These are phyloP conservation scores for Drosophila tani DNA, from an alignment of 1,140 invertebrate species.

Conservation along the genomic window DNA sequence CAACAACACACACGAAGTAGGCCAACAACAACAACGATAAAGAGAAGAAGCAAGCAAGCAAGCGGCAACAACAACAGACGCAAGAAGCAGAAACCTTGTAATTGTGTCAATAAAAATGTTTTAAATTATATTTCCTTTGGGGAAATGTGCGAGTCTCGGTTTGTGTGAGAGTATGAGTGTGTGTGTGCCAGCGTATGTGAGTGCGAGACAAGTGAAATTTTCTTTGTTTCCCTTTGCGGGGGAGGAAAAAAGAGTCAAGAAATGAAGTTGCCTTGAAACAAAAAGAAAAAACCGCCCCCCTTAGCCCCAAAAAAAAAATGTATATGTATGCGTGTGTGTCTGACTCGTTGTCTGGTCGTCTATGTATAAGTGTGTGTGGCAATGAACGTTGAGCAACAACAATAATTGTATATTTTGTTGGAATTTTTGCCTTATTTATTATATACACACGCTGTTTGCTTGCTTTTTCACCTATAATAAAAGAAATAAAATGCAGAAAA, in stretches of 20 bases:
- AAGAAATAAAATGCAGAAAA: constrained; percentile 14
- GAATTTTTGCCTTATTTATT: constrained; percentile 66
- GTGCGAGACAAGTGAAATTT: constrained; percentile 74
- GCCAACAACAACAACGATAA: constrained; percentile 71
- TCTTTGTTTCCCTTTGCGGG: constrained; percentile 72
- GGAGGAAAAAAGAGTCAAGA: constrained; percentile 67
- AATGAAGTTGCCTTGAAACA: constrained; percentile 75
- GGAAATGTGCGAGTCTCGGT: constrained; percentile 29
- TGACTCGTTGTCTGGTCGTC: constrained; percentile 47
- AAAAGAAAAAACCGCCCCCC: constrained; percentile 45
- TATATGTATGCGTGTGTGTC: constrained; percentile 39
- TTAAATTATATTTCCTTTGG: constrained; percentile 69
- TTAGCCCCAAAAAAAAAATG: constrained; percentile 11
- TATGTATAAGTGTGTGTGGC: constrained; percentile 49
- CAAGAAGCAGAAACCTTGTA: constrained; percentile 64
- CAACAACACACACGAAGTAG: constrained; percentile 76
- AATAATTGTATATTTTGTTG: constrained; percentile 58
- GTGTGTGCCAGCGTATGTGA: constrained; percentile 15
- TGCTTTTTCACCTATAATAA: constrained; percentile 42
- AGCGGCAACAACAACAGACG: constrained; percentile 49
- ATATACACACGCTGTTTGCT: constrained; percentile 44
- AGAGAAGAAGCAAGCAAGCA: constrained; percentile 59
- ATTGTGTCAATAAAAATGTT: constrained; percentile 79
- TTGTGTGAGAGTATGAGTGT: constrained; percentile 4
- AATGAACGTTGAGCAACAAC: constrained; percentile 73